Evolutionary conservation across 2,797 vertebrate genomes (phyloP), one percentile per base, ranked within the genome.

Genomic region (Chaetophractus vellerosus): DNA sequence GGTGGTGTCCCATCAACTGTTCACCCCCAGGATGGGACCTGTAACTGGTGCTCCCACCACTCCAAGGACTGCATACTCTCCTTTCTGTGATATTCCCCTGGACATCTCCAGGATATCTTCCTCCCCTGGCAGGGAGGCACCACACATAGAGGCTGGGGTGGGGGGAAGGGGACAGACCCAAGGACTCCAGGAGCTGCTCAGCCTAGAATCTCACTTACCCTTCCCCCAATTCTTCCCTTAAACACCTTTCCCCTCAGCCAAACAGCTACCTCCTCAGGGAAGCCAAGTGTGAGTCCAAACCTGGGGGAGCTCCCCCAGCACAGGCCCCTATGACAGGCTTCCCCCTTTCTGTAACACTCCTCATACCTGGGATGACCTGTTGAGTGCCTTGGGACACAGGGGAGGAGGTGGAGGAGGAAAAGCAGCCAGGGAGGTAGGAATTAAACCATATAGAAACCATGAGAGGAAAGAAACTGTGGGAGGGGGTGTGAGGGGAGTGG

Each of bases 151-250:
- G 21, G 21, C 33, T 74, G 28, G 71, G 52, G 48, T 24, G 19
- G 36, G 23, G 45, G 45, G 45, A 45, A 45, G 24, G 14, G 9
- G 31, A 71, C 33, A 84, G 64, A 69, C 50, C 33, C 41, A 74
- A 26, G 24, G 9, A 14, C 15, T 55, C 68, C 57, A 41, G 5
- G 31, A 64, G 28, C n/a, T 74, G 63, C 75, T 94, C 64, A 80
- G 48, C 31, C 61, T 76, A 76, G 61, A 94, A 48, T 3, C 4
- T 8, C 45, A 45, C 45, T 45, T 45, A 10, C 24, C 14, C 31
- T 15, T 48, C 9, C 50, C 38, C 76, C 28, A 95, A 64, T 41
- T 88, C 33, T 78, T 93, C 57, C 66, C 33, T 92, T 94, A 88
- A 78, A 84, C 16, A 41, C 24, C 41, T 59, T 88, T 78, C 14